Evolutionary conservation across 2,888 invertebrate species (phyloP).

Genomic region (Lobophora halterata): DNA sequence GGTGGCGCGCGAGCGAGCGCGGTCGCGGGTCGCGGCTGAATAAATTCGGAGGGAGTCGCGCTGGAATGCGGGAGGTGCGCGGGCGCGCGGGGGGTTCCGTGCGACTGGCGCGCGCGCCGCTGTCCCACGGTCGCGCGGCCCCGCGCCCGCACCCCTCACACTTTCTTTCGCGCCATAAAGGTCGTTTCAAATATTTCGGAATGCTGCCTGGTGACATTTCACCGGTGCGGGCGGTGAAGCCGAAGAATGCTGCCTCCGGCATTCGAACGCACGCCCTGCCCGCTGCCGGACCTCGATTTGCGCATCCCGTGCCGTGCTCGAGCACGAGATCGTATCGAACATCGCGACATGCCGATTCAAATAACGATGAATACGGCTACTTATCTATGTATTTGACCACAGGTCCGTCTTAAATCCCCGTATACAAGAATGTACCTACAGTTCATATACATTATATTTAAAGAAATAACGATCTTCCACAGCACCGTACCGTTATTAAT

Average conservation of each 20-base stretch:
- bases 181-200: conserved; percentile 81
- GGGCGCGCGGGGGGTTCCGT: conserved; percentile 68
- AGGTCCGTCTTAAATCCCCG: too few species aligned
- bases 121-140: conserved; percentile 85
- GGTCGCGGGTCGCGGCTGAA: conserved; percentile 68
- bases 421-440: too few species aligned
- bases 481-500: conserved; percentile 17
- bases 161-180: conserved; percentile 81
- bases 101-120: conserved; percentile 81
- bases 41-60: conserved; percentile 77
- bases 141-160: conserved; percentile 67
- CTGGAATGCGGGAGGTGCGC: conserved; percentile 70
- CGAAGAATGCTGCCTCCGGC: conserved; percentile 65
- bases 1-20: conserved; percentile 24
- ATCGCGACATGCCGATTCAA: too few species aligned
- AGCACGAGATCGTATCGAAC: too few species aligned
- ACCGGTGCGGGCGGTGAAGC: conserved; percentile 63
- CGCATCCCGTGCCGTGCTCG: conserved; percentile 29
- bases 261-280: conserved; percentile 51
- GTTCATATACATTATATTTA: conserved; percentile 6
- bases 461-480: conserved; percentile 13
- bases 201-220: conserved; percentile 80
- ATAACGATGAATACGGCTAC: too few species aligned
- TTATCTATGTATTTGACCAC: too few species aligned
- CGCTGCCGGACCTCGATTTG: conserved; percentile 38